phyloP scores from a whole-genome alignment of 2,888 invertebrate species.

The Nomada ferruginata region DNA sequence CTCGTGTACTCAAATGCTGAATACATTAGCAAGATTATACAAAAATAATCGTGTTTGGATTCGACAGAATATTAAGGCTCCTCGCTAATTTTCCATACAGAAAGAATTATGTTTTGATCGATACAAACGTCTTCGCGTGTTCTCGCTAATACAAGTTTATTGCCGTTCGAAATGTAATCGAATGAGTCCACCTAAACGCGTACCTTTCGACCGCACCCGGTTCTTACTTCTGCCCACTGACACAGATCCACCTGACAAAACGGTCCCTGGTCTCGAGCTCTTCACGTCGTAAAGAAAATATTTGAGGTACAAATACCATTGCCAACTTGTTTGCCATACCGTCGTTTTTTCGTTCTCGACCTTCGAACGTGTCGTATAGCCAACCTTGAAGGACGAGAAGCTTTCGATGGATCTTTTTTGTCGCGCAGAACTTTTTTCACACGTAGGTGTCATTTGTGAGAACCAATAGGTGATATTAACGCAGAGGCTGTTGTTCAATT shows the following conservation, averaged over 20 bases:
- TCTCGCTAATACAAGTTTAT: conserved; percentile 49
- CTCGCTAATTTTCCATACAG: not conserved
- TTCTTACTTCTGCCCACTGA: conserved; percentile 53
- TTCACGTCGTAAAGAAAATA: conserved; percentile 54
- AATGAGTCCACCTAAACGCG: conserved; percentile 19
- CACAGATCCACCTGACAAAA: conserved; percentile 52
- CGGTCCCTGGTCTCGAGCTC: conserved; percentile 7
- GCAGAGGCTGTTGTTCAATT: not conserved
- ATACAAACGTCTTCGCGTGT: conserved; percentile 47
- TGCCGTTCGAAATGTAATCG: conserved; percentile 7
- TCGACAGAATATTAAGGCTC: not conserved
- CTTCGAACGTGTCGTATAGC: conserved; percentile 21
- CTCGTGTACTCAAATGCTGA: not conserved
- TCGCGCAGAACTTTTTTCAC: not conserved
- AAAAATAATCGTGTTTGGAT: not conserved
- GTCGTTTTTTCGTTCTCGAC: conserved; percentile 20
- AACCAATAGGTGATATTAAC: too few relatives aligned
- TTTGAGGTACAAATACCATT: conserved; percentile 57
- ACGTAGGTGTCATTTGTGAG: conserved; percentile 1
- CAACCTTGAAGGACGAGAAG: conserved; percentile 10
- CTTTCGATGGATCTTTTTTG: not conserved
- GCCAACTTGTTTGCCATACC: conserved; percentile 47
- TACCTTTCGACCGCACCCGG: conserved; percentile 3
- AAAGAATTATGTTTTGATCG: conserved; percentile 30
- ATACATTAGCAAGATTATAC: not conserved